Conservation (phyloP, 2,113 vertebrate species). For the Cervus canadensis region DNA sequence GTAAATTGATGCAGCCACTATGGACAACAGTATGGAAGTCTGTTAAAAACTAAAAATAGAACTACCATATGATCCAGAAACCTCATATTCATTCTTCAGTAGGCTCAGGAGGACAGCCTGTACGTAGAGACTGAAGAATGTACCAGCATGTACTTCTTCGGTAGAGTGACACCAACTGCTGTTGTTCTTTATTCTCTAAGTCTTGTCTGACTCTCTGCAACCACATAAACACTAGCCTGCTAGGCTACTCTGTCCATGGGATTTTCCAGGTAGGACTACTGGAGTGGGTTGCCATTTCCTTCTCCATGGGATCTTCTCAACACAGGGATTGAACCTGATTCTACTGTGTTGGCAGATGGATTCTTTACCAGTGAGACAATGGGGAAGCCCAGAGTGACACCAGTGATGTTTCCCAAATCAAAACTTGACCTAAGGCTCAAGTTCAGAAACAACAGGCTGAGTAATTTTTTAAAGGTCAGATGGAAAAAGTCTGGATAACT, state of each 20-base stretch:
- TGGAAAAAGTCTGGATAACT: background rate
- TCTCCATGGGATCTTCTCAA: background rate
- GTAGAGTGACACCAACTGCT: background rate
- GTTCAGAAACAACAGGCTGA: background rate
- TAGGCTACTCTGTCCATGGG: background rate
- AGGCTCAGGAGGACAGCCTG: background rate
- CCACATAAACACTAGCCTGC: background rate
- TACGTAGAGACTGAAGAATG: background rate
- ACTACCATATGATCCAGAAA: background rate
- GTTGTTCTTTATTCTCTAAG: background rate
- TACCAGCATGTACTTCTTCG: background rate
- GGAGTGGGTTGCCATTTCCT: background rate
- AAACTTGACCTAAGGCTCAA: background rate
- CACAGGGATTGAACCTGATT: rapidly evolving
- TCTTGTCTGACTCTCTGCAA: background rate
- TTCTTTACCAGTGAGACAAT: background rate
- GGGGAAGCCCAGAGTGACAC: background rate
- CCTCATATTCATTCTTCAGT: background rate
- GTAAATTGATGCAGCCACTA: background rate
- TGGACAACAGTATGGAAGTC: background rate
- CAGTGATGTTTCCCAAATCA: background rate
- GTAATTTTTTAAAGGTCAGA: background rate
- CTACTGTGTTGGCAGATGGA: background rate
- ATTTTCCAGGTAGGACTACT: background rate
- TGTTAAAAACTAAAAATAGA: background rate